Evolutionary conservation across 2,797 vertebrate species (phyloP), one percentile per base, ranked within the genome.

Genomic region (Lepilemur septentrionalis): DNA sequence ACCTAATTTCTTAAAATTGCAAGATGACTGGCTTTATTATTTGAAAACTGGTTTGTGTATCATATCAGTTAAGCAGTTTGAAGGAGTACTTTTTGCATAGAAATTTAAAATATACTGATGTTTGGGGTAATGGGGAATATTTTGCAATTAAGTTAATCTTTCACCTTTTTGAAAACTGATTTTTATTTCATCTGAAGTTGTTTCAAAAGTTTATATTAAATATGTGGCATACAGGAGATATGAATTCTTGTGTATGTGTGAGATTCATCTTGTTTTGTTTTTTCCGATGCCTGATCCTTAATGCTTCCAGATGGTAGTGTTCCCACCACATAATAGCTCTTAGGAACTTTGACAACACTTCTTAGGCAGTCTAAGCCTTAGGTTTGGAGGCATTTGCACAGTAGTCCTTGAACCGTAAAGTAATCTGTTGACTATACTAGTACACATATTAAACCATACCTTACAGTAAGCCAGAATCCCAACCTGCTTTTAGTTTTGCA

Each of bases 161-260:
- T 85, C 55, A 90, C 18, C 25, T 93, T 76, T 95, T 92, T 73
- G 70, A 88, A 78, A 97, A 93, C 80, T 83, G 79, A 80, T 78
- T 97, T 97, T 96, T 84, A 93, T 96, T 94, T 93, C 63, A 92
- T 72, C 50, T 87, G 95, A 97, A 91, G n/a, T 92, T 95, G 55
- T 95, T 92, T 96, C 63, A 93, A 70, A 94, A 81, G 63, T 95
- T 97, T 97, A 50, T 96, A 97, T 96, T 95, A 96, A 97, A 94
- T 91, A 52, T 41, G 46, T 90, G 73, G 55, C 59, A 88, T 82
- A 72, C 0, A 13, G 89, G 69, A 95, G 50, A 88, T 38, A 69
- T 15, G 59, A 78, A 84, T 95, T 92, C 57, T 65, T 95, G 59
- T 96, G 72, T 88, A 17, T 92, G 92, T 89, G 79, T 59, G 76